Evolutionary conservation across 2,113 vertebrate genomes (phyloP).

Genomic region (Megaceryle torquata): DNA sequence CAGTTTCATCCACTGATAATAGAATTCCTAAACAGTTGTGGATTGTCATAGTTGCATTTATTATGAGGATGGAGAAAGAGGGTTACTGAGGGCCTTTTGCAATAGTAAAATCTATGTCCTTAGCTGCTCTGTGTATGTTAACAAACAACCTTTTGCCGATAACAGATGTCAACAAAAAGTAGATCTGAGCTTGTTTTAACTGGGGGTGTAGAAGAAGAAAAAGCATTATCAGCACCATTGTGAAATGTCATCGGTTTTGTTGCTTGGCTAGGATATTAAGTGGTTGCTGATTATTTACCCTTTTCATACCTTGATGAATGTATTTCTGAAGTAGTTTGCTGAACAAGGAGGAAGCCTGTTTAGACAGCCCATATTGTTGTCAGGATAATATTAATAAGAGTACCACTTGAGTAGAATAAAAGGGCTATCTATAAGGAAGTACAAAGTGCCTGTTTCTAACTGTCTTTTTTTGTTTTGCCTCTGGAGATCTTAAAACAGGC

Average conservation of each 20-base stretch:
- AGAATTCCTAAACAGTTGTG: conserved; percentile 31
- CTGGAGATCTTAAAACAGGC: not conserved
- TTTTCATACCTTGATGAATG: not conserved
- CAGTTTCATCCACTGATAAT: conserved; percentile 27
- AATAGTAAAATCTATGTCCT: conserved; percentile 1
- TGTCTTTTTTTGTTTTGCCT: not conserved
- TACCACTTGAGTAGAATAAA: not conserved
- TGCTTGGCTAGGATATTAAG: conserved; percentile 15
- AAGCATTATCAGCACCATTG: conserved; percentile 9
- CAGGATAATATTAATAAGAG: not conserved
- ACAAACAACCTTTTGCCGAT: not conserved
- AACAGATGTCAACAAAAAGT: conserved; percentile 41
- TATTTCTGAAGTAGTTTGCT: conserved; percentile 3
- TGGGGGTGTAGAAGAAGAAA: not conserved
- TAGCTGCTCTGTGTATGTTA: not conserved
- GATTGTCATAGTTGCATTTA: conserved; percentile 4
- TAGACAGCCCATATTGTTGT: not conserved
- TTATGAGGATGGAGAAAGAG: not conserved
- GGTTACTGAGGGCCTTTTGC: conserved; percentile 3
- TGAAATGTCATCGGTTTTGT: conserved; percentile 19
- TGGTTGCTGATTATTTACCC: conserved; percentile 15
- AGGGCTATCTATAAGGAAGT: not conserved
- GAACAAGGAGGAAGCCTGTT: conserved; percentile 23
- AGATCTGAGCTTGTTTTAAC: not conserved
- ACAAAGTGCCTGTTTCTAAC: not conserved